Conservation (phyloP, 2,888 invertebrate species). For the Allophyes oxyacanthae region DNA sequence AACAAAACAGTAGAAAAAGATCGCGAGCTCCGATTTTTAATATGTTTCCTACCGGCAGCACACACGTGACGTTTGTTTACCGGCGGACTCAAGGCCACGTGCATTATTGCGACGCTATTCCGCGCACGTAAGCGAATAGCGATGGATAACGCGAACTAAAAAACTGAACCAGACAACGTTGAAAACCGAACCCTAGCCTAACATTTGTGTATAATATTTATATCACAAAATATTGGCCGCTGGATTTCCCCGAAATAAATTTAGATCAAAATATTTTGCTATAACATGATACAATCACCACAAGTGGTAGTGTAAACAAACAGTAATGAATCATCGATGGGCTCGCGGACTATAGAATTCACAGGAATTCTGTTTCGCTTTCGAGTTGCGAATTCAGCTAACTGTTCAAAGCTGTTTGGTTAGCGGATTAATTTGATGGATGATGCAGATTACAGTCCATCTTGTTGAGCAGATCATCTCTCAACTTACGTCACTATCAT, state of each 20-base stretch:
- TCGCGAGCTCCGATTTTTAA: conserved; percentile 64
- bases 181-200: conserved; percentile 19
- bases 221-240: conserved; percentile 1
- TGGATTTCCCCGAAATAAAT: conserved; percentile 30
- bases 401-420: conserved; percentile 42
- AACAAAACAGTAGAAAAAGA: conserved; percentile 59
- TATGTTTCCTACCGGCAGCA: conserved; percentile 46
- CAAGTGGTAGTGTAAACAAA: conserved; percentile 57
- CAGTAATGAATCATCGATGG: conserved; percentile 58
- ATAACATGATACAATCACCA: conserved; percentile 32
- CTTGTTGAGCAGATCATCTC: conserved; percentile 47
- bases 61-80: conserved; percentile 86
- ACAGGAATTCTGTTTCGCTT: conserved; percentile 51
- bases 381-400: conserved; percentile 46
- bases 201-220: conserved; percentile 23
- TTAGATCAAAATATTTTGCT: conserved; percentile 32
- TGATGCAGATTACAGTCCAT: conserved; percentile 48
- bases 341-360: conserved; percentile 55
- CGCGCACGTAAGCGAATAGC: conserved; percentile 67
- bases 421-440: conserved; percentile 58
- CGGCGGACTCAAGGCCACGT: conserved; percentile 78
- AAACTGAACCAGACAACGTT: conserved; percentile 39
- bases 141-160: conserved; percentile 56
- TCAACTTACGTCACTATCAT: conserved; percentile 33
- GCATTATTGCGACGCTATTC: conserved; percentile 82